Base-by-base conservation (phyloP, 2,888 invertebrate species). In the Marronus borbonicus region DNA sequence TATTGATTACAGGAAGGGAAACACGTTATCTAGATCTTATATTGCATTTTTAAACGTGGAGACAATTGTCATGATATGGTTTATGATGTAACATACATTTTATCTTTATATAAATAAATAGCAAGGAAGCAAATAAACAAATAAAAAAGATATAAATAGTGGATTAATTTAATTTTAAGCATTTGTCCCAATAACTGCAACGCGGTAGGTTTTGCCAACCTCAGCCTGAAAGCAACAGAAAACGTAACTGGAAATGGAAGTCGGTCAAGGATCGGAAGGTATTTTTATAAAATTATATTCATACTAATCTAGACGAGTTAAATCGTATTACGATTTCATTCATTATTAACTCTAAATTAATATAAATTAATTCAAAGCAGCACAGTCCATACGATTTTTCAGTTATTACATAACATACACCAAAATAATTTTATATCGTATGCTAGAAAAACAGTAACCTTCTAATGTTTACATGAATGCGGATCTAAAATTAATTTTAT, bases 181-280 rank as follows among this genome's bases (percentile, higher is more conserved):
- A 58, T 20, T 58, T 58, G 55, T 20, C 7, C 2, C 20, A 7
- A 20, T 20, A 58, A 58, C 8, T 20, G 20, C 3, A 20, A 20
- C 55, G 20, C 20, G 4, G 3, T n/a, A 58, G 8, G 55, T 58
- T 58, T 17, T 58, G 50, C 50, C 14, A 52, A 68, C 50, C 17
- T 14, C 60, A 20, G 39, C 14, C 72, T 44, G 49, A 60, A 74
- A 60, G 12, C 31, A 69, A 39, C 52, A 36, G 50, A 44, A 69
- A 52, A 24, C 31, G 14, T 44, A 20, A 20, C 60, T 74, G 44
- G 60, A 68, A 74, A 74, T 74, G 72, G 72, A 74, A 60, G 44
- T 8, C 44, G 60, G 72, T 24, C 72, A 74, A 74, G 72, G 72
- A 60, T 60, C 4, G 39, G 60, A 39, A 74, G 72, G 72, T 74